phyloP scores from a whole-genome alignment of 2,888 invertebrate species.

The Orchesellides sinensis region DNA sequence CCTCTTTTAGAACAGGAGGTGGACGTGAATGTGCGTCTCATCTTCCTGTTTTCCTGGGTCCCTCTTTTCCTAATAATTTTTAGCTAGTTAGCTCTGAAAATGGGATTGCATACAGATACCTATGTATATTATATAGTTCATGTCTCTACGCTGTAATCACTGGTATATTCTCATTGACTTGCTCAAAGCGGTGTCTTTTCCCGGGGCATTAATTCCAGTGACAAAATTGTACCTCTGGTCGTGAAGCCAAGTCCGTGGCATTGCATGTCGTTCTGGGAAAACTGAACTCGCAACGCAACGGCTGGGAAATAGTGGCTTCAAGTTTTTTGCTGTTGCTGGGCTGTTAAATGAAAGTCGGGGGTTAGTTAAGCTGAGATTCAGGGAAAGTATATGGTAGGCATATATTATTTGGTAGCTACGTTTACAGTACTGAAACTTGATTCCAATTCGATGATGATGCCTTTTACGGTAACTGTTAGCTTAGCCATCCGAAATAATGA shows the following conservation, averaged over 20 bases:
- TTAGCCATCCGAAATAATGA: not conserved
- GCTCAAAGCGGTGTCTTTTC: conserved; percentile 41
- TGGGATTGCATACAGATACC: conserved; percentile 33
- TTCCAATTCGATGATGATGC: not conserved
- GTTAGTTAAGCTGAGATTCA: not conserved
- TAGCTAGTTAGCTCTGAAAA: conserved; percentile 54
- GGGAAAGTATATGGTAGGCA: too few species aligned
- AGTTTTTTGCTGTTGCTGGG: not conserved
- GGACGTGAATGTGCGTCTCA: conserved; percentile 22
- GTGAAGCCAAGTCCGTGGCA: not conserved
- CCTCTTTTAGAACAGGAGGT: conserved; percentile 11
- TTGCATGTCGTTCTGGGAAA: conserved; percentile 16
- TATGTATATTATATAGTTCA: not conserved
- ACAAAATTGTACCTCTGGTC: conserved; percentile 44
- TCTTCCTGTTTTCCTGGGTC: conserved; percentile 22
- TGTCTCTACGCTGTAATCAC: not conserved
- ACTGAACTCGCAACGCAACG: not conserved
- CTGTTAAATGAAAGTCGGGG: not conserved
- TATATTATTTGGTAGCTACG: too few species aligned
- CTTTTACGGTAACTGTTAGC: too few species aligned
- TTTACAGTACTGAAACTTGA: not conserved
- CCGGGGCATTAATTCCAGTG: conserved; percentile 58
- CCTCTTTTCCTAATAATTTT: conserved; percentile 45
- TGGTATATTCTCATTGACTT: conserved; percentile 18
- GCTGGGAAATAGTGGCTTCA: not conserved